These are phyloP conservation scores for Rhadina sibilatrix DNA, from an alignment of 2,113 vertebrate species.

Conservation along the genomic window DNA sequence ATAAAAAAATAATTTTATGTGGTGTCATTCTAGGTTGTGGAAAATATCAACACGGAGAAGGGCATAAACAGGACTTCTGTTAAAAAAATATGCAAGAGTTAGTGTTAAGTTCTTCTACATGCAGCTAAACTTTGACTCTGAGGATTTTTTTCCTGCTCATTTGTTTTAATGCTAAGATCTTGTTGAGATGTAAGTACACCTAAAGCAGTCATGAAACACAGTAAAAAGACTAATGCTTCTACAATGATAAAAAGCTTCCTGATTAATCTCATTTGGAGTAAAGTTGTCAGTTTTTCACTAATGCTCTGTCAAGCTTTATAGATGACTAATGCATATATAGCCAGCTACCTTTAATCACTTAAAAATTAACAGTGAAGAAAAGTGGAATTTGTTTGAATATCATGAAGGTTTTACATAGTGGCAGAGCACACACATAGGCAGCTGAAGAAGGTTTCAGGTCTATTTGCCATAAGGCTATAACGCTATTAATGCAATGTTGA, in stretches of 20 bases:
- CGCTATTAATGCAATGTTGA: background rate
- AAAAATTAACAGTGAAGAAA: background rate
- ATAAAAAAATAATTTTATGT: background rate
- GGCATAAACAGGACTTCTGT: background rate
- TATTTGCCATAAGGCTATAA: background rate
- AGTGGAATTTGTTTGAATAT: background rate
- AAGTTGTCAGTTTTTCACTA: background rate
- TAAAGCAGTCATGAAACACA: background rate
- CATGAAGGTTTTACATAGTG: background rate
- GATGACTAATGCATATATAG: background rate
- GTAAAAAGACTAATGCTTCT: background rate
- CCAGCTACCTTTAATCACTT: background rate
- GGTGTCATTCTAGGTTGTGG: background rate
- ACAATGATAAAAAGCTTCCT: background rate
- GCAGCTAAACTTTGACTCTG: background rate
- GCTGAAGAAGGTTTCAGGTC: background rate
- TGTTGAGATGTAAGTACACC: background rate
- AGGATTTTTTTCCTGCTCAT: background rate
- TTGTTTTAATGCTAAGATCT: background rate
- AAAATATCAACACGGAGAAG: background rate
- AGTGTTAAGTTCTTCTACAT: background rate
- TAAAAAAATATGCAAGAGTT: background rate
- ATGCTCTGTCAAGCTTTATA: background rate
- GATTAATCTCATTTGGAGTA: background rate
- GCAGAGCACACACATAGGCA: accelerated